These are phyloP conservation scores for Globia sparganii DNA, from an alignment of 2,888 invertebrate genomes.

Conservation along the genomic window DNA sequence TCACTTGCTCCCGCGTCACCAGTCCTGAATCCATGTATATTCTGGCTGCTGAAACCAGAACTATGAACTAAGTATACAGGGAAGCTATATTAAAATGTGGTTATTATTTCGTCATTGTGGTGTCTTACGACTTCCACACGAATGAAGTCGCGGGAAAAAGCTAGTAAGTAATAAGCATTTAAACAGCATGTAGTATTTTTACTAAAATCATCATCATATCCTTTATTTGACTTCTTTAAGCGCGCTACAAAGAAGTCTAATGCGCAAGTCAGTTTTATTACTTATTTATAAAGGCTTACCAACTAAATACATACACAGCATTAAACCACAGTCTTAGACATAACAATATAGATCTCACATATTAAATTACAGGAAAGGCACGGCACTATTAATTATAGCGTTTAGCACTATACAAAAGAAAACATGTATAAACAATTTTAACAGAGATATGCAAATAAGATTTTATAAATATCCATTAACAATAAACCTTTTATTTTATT, in stretches of 20 bases:
- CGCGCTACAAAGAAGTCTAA: too few species aligned
- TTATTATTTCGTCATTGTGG: background rate
- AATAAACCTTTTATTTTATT: background rate
- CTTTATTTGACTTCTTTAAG: background rate
- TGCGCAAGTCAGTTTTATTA: background rate
- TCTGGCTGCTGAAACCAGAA: background rate
- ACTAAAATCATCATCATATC: background rate
- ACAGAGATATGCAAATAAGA: too few species aligned
- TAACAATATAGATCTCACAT: background rate
- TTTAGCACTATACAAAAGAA: background rate
- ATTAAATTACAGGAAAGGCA: background rate
- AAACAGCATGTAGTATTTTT: background rate
- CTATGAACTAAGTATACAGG: too few species aligned
- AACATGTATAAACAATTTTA: background rate
- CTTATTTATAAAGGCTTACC: background rate
- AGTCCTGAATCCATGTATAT: background rate
- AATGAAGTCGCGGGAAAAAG: background rate
- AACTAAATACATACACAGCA: background rate
- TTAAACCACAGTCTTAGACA: too few species aligned
- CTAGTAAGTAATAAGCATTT: background rate
- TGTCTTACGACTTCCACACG: background rate
- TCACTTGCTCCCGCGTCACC: background rate
- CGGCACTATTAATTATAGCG: background rate
- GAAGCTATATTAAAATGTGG: too few species aligned
- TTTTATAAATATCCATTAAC: background rate